Evolutionary conservation across 1,140 invertebrate species (phyloP).

Genomic region (Cotesia typhae): DNA sequence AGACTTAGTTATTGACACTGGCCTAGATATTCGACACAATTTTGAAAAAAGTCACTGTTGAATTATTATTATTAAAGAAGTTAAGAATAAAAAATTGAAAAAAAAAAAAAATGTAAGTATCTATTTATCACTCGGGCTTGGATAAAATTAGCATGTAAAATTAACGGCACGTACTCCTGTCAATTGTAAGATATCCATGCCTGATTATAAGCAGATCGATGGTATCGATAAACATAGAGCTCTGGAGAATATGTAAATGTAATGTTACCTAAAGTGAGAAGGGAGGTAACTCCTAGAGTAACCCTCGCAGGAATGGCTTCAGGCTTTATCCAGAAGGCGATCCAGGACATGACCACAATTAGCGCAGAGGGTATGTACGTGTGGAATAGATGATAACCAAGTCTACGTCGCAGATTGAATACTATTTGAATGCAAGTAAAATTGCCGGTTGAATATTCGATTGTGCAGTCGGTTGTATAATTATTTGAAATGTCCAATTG

Average conservation of each 20-base stretch:
- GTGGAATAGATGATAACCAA: slow-evolving; percentile 90
- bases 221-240: neutral
- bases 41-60: no score
- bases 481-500: slow-evolving; percentile 88
- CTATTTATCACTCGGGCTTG: no score
- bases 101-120: no score
- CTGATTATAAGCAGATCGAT: no score
- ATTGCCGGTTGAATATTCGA: slow-evolving; percentile 88
- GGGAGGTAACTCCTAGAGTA: slow-evolving; percentile 83
- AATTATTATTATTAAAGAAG: no score
- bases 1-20: no score
- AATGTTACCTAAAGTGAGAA: slow-evolving; percentile 78
- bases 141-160: no score
- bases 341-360: slow-evolving; percentile 93
- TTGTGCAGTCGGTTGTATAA: slow-evolving; percentile 87
- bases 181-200: no score
- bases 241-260: slow-evolving; percentile 12
- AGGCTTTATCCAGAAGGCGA: slow-evolving; percentile 93
- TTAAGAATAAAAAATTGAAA: no score
- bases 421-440: slow-evolving; percentile 88
- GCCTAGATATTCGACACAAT: no score
- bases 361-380: slow-evolving; percentile 90
- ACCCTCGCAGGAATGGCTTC: slow-evolving; percentile 86
- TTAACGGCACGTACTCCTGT: no score
- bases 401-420: slow-evolving; percentile 81